Evolutionary conservation across 1,140 invertebrate species (phyloP).

Genomic region (Bombus cullumanus): DNA sequence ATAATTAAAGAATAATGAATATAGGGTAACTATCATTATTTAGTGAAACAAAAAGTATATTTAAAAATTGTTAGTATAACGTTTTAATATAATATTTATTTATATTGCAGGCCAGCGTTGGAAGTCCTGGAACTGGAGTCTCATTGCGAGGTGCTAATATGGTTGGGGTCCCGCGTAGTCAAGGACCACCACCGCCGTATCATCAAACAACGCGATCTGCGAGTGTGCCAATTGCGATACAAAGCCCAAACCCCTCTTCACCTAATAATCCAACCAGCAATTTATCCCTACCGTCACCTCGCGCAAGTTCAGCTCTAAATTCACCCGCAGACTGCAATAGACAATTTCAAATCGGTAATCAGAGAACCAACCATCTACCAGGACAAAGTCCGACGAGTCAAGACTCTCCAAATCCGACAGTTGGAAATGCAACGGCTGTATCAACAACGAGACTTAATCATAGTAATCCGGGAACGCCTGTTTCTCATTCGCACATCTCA

Average conservation of each 20-base stretch:
- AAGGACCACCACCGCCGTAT: conserved; percentile 94
- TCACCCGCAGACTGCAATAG: conserved; percentile 86
- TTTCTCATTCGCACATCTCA: conserved; percentile 86
- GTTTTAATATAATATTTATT: not conserved
- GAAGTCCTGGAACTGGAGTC: conserved; percentile 78
- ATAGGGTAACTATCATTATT: not conserved
- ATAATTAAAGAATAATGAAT: not conserved
- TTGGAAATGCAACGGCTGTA: conserved; percentile 72
- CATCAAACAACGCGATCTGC: conserved; percentile 92
- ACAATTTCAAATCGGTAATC: conserved; percentile 81
- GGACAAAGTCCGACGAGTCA: conserved; percentile 87
- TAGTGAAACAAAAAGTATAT: not conserved
- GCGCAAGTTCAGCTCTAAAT: conserved; percentile 87
- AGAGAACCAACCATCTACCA: conserved; percentile 83
- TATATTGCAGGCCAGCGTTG: conserved; percentile 69
- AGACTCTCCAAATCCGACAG: conserved; percentile 82
- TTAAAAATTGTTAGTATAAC: not conserved
- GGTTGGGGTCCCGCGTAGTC: conserved; percentile 85
- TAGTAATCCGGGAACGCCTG: conserved; percentile 89
- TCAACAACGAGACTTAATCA: conserved; percentile 83
- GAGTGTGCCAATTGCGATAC: conserved; percentile 91
- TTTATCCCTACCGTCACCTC: conserved; percentile 88
- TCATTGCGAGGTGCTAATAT: conserved; percentile 81
- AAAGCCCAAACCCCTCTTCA: conserved; percentile 88
- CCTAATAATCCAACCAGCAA: conserved; percentile 88